These are phyloP conservation scores for Petroica traversi DNA, from an alignment of 2,113 vertebrate species.

Conservation along the genomic window DNA sequence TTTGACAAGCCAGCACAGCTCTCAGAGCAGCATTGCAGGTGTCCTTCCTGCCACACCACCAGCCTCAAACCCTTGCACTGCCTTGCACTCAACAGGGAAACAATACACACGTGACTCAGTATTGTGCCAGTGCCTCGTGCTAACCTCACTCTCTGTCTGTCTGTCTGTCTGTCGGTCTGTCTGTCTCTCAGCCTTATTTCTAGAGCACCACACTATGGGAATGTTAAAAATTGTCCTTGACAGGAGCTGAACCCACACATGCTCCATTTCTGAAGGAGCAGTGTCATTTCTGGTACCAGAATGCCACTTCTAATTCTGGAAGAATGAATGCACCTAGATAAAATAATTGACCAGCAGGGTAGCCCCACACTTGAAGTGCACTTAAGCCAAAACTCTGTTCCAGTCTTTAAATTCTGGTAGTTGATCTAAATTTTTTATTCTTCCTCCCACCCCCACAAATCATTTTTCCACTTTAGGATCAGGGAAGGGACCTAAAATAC, in stretches of 20 bases:
- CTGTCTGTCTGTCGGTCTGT: conserved; percentile 31
- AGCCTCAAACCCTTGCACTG: background rate
- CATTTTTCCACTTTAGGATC: background rate
- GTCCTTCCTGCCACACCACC: background rate
- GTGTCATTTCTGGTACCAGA: background rate
- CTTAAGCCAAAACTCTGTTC: background rate
- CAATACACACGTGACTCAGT: conserved; percentile 4
- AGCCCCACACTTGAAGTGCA: background rate
- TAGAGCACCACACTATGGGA: conserved; percentile 29
- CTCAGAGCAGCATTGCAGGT: background rate
- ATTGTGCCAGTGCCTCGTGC: background rate
- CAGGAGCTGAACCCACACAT: conserved; percentile 34
- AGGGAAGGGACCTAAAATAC: background rate
- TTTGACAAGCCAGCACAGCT: background rate
- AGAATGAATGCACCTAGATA: background rate
- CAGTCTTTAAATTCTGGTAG: background rate
- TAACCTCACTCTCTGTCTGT: background rate
- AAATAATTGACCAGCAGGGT: background rate
- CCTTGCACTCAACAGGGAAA: conserved; percentile 23
- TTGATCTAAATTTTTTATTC: background rate
- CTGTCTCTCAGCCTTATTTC: conserved; percentile 40
- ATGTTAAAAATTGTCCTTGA: conserved; percentile 57
- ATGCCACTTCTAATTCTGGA: background rate
- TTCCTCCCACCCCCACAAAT: background rate
- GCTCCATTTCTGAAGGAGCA: background rate